These are phyloP conservation scores for Axinella damicornis DNA, from an alignment of 37 sponge, comb jelly and placozoan genomes.

Conservation along the genomic window DNA sequence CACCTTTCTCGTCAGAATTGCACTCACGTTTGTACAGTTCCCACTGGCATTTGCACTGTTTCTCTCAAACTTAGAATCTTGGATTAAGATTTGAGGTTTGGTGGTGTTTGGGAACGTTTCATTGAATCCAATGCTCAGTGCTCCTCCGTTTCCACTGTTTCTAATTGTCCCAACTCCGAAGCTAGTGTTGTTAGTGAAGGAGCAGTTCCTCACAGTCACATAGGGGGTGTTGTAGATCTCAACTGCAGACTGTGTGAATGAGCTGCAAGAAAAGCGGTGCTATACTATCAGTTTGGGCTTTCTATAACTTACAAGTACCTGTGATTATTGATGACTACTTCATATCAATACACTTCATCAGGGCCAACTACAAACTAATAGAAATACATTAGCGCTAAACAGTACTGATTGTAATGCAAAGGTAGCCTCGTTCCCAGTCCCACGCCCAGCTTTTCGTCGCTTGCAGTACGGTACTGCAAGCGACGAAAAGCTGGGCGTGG, in stretches of 20 bases:
- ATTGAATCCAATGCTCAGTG: conserved; percentile 12
- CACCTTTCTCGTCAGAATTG: neutral
- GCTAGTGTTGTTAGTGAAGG: conserved; percentile 18
- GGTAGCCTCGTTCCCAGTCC: no score
- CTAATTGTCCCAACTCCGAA: neutral
- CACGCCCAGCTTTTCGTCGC: no score
- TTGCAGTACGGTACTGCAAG: no score
- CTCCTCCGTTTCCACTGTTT: conserved; percentile 43
- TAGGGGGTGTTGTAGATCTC: conserved; percentile 16
- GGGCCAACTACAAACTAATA: no score
- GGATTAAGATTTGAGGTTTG: conserved; percentile 7
- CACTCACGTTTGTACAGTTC: neutral
- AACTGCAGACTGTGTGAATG: neutral
- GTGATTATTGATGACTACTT: no score
- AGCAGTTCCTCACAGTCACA: neutral
- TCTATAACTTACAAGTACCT: no score
- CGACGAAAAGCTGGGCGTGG: no score
- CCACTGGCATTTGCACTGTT: conserved; percentile 8
- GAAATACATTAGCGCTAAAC: no score
- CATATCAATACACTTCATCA: no score
- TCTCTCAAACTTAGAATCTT: neutral
- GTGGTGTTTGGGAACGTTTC: neutral
- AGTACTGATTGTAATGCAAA: no score
- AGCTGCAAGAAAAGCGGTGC: no score
- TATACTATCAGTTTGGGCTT: no score